A percentile compares a stretch with the other conserved stretches of the same genome.
Evolutionary conservation across 2,113 vertebrate species (phyloP).

Genomic region (Phaethon lepturus): DNA sequence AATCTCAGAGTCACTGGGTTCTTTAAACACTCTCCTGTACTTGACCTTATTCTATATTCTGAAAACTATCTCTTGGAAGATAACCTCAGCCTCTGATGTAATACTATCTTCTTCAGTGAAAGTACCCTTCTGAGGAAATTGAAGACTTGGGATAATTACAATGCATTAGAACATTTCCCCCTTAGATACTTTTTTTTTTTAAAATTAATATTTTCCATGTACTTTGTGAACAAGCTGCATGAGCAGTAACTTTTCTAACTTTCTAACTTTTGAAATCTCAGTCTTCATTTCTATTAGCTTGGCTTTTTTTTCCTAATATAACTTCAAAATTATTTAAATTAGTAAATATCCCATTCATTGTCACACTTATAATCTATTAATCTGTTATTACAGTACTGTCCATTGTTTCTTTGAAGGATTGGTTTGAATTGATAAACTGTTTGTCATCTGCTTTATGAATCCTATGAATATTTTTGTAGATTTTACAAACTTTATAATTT

Average conservation of each 20-base stretch:
- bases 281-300: background rate
- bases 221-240: background rate
- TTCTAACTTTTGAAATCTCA: background rate
- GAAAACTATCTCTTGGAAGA: constrained; percentile 8
- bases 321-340: background rate
- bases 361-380: background rate
- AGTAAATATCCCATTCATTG: background rate
- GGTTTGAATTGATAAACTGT: background rate
- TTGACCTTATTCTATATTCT: constrained; percentile 42
- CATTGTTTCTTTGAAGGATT: background rate
- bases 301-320: background rate
- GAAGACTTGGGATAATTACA: background rate
- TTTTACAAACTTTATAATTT: background rate
- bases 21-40: background rate
- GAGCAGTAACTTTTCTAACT: background rate
- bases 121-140: background rate
- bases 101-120: background rate
- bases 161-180: background rate
- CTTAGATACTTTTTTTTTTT: background rate
- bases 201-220: background rate
- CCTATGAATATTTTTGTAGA: background rate
- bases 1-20: background rate
- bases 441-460: background rate
- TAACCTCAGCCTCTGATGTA: constrained; percentile 3
- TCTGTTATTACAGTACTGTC: background rate